A percentile compares a stretch with the other conserved stretches of the same genome.
Conservation (phyloP, 2,888 invertebrate species). For the Apamea crenata region DNA sequence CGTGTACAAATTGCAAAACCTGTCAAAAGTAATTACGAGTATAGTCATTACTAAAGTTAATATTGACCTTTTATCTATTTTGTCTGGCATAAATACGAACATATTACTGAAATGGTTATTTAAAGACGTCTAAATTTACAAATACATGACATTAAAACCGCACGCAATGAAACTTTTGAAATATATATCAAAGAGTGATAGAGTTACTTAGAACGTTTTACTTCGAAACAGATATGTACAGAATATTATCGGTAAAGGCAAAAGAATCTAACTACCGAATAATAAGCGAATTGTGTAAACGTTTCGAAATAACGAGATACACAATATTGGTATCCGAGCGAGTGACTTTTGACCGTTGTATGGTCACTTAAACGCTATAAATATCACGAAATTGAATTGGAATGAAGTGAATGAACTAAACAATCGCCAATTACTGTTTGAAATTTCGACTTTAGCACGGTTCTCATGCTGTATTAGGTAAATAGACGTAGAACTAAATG, state of each 20-base stretch:
- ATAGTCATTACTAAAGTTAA: constrained; percentile 10
- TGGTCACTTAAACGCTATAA: constrained; percentile 70
- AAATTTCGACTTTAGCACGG: constrained; percentile 77
- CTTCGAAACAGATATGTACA: neutral
- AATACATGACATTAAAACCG: constrained; percentile 21
- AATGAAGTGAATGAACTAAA: constrained; percentile 73
- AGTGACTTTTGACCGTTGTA: constrained; percentile 70
- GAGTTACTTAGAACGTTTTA: constrained; percentile 5
- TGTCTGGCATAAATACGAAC: constrained; percentile 24
- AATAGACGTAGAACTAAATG: constrained; percentile 76
- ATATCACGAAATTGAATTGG: constrained; percentile 79
- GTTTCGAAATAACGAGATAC: constrained; percentile 63
- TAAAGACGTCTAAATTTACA: constrained; percentile 16
- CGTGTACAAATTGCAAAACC: neutral
- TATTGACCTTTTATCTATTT: constrained; percentile 42
- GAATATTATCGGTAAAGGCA: neutral
- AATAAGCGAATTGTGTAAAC: constrained; percentile 49
- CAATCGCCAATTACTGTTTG: constrained; percentile 82
- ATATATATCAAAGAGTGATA: constrained; percentile 6
- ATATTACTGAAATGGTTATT: constrained; percentile 30
- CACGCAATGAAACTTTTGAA: constrained; percentile 36
- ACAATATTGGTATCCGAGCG: constrained; percentile 56
- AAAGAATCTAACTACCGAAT: constrained; percentile 44
- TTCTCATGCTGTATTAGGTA: constrained; percentile 81
- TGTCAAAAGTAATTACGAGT: neutral